Conservation (phyloP, 2,113 vertebrate species). For the Tachuris rubrigastra region DNA sequence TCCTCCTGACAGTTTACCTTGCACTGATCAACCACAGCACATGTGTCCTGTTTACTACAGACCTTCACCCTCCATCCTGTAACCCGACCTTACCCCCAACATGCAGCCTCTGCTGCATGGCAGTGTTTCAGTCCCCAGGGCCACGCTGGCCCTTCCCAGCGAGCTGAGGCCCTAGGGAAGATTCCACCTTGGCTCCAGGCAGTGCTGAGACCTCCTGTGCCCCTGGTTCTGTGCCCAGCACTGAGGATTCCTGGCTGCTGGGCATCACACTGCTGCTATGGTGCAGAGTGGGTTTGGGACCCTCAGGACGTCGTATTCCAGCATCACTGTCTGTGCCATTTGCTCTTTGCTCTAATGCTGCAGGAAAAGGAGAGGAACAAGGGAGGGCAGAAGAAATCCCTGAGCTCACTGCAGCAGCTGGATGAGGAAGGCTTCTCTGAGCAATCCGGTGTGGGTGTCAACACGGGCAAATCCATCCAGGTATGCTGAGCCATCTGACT, state of each 20-base stretch:
- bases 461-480: not conserved
- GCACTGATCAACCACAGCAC: not conserved
- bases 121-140: not conserved
- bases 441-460: not conserved
- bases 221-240: not conserved
- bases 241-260: not conserved
- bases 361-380: conserved; percentile 68
- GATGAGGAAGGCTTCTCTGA: not conserved
- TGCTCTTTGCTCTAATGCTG: not conserved
- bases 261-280: not conserved
- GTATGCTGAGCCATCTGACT: not conserved
- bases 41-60: not conserved
- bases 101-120: not conserved
- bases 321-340: not conserved
- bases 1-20: not conserved
- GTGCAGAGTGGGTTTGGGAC: not conserved
- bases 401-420: conserved; percentile 47
- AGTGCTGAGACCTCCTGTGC: not conserved
- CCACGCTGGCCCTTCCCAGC: not conserved
- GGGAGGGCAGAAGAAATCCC: conserved; percentile 60
- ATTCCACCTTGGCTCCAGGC: not conserved
- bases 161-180: not conserved
- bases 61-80: not conserved
- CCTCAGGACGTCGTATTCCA: accelerated
- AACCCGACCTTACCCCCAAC: not conserved